Conservation (phyloP, 2,797 vertebrate species). For the Sebastes iracundus region DNA sequence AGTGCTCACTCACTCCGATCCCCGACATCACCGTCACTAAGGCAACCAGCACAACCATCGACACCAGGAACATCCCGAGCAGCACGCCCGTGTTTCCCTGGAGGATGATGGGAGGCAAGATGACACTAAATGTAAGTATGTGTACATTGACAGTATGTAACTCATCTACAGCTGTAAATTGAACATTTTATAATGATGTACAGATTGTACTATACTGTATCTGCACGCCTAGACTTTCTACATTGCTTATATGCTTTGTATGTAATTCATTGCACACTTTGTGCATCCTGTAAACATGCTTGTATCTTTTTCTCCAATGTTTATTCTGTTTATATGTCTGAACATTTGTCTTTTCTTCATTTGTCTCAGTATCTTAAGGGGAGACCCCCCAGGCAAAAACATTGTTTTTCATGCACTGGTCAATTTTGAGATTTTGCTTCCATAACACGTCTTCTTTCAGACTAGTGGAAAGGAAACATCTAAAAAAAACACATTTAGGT, state of each 20-base stretch:
- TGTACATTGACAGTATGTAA: not conserved
- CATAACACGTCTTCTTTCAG: no score
- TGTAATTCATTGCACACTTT: not conserved
- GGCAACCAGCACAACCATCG: conserved; percentile 90
- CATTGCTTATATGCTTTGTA: not conserved
- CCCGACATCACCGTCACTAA: conserved; percentile 94
- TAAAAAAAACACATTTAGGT: no score
- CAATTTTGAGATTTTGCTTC: no score
- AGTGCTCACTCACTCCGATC: conserved; percentile 90
- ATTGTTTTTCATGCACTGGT: no score
- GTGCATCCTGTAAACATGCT: not conserved
- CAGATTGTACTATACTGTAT: not conserved
- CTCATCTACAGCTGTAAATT: not conserved
- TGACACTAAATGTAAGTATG: not conserved
- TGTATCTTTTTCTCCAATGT: not conserved
- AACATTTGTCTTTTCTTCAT: not conserved
- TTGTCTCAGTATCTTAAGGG: not conserved
- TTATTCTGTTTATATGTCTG: not conserved
- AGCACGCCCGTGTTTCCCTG: conserved; percentile 96
- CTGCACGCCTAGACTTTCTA: not conserved
- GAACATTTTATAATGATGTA: not conserved
- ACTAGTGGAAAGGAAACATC: no score
- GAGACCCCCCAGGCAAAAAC: no score
- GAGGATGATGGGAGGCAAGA: not conserved
- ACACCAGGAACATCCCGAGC: conserved; percentile 93